Conservation (phyloP, 2,888 invertebrate species). For the Therioaphis trifolii region DNA sequence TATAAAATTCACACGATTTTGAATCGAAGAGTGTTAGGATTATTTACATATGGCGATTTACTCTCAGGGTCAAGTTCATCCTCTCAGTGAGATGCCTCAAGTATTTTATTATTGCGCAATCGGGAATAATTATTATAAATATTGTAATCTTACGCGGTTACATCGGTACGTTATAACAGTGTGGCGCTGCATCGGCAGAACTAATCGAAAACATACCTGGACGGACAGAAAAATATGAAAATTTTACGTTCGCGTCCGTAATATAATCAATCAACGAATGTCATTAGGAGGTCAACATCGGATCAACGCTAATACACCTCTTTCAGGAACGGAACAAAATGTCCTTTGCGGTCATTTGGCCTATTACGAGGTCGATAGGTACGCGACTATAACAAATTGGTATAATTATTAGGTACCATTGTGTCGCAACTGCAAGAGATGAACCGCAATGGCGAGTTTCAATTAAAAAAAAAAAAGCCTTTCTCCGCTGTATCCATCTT, state of each 20-base stretch:
- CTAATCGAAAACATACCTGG: background rate
- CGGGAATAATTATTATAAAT: background rate
- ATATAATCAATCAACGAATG: too few species aligned
- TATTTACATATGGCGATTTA: conserved; percentile 13
- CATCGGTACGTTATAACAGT: background rate
- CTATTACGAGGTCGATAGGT: conserved; percentile 39
- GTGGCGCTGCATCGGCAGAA: background rate
- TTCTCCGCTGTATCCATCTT: background rate
- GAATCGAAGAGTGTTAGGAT: background rate
- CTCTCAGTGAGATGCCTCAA: background rate
- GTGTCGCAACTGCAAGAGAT: conserved; percentile 13
- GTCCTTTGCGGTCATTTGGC: conserved; percentile 45
- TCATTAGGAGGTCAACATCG: background rate
- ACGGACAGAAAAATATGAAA: too few species aligned
- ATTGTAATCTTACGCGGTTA: background rate
- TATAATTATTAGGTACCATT: conserved; percentile 29
- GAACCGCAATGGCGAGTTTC: conserved; percentile 34
- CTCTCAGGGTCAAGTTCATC: conserved; percentile 33
- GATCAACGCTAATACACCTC: background rate
- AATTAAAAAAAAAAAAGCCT: conserved; percentile 22
- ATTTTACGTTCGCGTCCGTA: too few species aligned
- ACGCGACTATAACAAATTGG: conserved; percentile 38
- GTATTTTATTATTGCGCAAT: conserved; percentile 10
- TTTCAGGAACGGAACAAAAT: conserved; percentile 46
- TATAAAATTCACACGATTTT: conserved; percentile 19